Evolutionary conservation across 1,140 invertebrate species (phyloP).

Genomic region (Cyclargus thomasi): DNA sequence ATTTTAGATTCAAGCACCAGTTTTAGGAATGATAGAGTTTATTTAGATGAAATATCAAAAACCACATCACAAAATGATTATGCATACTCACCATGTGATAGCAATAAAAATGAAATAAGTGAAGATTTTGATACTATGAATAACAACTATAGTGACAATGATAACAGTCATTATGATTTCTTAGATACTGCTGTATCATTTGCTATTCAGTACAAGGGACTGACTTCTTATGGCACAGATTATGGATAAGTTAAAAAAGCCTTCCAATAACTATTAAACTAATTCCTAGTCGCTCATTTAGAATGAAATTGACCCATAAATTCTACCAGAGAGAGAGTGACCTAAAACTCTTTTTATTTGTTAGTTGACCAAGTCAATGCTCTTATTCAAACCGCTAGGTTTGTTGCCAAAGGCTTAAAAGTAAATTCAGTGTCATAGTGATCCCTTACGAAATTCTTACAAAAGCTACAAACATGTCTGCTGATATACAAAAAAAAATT

Average conservation of each 20-base stretch:
- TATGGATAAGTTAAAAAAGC: conserved; percentile 40
- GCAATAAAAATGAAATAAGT: conserved; percentile 7
- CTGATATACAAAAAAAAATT: too few relatives aligned
- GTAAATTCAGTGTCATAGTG: too few relatives aligned
- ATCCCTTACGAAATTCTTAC: too few relatives aligned
- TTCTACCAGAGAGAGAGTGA: too few relatives aligned
- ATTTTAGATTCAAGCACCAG: conserved; percentile 12
- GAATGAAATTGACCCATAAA: too few relatives aligned
- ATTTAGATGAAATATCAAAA: background rate
- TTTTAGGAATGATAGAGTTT: background rate
- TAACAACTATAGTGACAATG: conserved; percentile 35
- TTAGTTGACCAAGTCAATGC: too few relatives aligned
- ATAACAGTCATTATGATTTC: conserved; percentile 75
- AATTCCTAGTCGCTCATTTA: too few relatives aligned
- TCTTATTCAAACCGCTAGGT: too few relatives aligned
- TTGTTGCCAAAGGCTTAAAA: too few relatives aligned
- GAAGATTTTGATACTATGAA: conserved; percentile 23
- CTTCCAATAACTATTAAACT: too few relatives aligned
- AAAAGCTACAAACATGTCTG: too few relatives aligned
- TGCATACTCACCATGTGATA: conserved; percentile 3
- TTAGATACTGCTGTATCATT: conserved; percentile 80
- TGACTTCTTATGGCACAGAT: conserved; percentile 74
- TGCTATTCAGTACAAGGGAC: conserved; percentile 82
- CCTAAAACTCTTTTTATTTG: too few relatives aligned
- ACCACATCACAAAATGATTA: conserved; percentile 25